phyloP scores from a whole-genome alignment of 2,888 invertebrate genomes.

The Axea sp. region DNA sequence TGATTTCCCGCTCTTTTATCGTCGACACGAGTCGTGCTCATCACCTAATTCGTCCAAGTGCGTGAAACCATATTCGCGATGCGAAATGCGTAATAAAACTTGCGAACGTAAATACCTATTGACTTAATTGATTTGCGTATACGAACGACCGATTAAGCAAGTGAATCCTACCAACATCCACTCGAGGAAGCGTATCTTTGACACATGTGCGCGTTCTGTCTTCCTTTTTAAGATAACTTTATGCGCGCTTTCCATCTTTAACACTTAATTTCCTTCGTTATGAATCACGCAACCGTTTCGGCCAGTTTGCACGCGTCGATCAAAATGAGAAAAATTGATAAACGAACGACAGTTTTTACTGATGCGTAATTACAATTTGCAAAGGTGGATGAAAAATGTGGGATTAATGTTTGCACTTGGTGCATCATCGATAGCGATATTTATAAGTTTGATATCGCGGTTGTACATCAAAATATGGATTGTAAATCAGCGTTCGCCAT shows the following conservation, averaged over 20 bases:
- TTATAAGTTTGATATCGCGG: constrained; percentile 48
- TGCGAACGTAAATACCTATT: constrained; percentile 61
- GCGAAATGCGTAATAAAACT: constrained; percentile 51
- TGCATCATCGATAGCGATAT: constrained; percentile 20
- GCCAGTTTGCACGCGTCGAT: no score
- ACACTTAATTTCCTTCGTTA: constrained; percentile 22
- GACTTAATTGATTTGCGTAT: constrained; percentile 61
- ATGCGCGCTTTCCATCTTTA: constrained; percentile 47
- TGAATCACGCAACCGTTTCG: constrained; percentile 13
- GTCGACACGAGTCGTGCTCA: constrained; percentile 49
- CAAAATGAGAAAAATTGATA: no score
- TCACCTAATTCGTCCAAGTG: constrained; percentile 54
- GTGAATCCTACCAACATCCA: constrained; percentile 48
- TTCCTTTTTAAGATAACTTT: constrained; percentile 44
- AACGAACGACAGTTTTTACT: no score
- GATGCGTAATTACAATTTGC: no score
- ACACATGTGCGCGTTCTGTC: constrained; percentile 50
- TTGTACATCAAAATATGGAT: constrained; percentile 55
- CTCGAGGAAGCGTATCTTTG: constrained; percentile 51
- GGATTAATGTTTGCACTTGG: constrained; percentile 32
- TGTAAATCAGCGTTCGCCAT: constrained; percentile 49
- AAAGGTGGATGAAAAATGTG: constrained; percentile 19
- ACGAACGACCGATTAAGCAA: constrained; percentile 59
- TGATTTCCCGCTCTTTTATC: constrained; percentile 58
- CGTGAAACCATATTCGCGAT: constrained; percentile 41